phyloP scores from a whole-genome alignment of 1,140 invertebrate genomes.

The Aphelinus atriplicis region DNA sequence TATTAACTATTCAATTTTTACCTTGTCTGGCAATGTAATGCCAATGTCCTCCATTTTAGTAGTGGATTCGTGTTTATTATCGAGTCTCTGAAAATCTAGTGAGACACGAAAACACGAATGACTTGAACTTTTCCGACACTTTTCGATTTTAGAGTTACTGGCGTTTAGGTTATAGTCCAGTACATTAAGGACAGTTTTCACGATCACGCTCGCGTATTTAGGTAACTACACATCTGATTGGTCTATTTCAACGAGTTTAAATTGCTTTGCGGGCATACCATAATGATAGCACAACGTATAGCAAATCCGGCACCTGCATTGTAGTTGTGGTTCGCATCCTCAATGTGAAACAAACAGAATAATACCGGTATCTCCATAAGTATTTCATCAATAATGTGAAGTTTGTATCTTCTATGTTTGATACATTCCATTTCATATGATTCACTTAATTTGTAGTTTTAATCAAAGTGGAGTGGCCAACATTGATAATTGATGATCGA shows the following conservation, averaged over 20 bases:
- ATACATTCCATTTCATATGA: no score
- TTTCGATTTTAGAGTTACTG: slow-evolving; percentile 27
- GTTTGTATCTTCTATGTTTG: no score
- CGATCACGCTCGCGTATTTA: neutral
- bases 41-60: slow-evolving; percentile 77
- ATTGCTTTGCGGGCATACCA: no score
- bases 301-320: no score
- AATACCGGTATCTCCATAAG: no score
- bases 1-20: slow-evolving; percentile 48
- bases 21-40: slow-evolving; percentile 76
- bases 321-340: no score
- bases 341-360: no score
- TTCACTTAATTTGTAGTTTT: no score
- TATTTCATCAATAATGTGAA: no score
- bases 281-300: no score
- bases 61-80: slow-evolving; percentile 3
- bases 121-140: slow-evolving; percentile 41
- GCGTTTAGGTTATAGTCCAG: slow-evolving; percentile 13
- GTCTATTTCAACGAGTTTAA: neutral
- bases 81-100: slow-evolving; percentile 7
- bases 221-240: neutral
- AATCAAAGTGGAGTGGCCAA: no score
- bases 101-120: slow-evolving; percentile 37
- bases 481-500: no score
- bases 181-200: slow-evolving; percentile 20